These are phyloP conservation scores for Python bivittatus DNA, from an alignment of 2,113 vertebrate genomes.

Conservation along the genomic window DNA sequence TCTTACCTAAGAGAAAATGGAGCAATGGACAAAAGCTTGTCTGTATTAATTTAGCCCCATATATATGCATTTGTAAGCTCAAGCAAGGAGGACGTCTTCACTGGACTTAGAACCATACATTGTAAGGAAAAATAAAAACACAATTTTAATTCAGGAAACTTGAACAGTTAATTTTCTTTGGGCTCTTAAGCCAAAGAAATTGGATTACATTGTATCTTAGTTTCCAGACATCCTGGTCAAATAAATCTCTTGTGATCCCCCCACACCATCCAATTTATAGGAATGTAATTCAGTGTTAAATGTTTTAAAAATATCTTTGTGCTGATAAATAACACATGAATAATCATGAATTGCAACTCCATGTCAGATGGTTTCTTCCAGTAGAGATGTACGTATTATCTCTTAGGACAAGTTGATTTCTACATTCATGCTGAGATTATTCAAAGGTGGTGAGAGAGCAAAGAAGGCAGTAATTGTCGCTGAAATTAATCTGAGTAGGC, in stretches of 20 bases:
- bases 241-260: neutral
- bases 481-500: neutral
- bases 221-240: conserved; percentile 27
- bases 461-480: neutral
- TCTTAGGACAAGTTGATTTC: conserved; percentile 7
- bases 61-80: neutral
- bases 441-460: neutral
- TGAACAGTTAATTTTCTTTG: neutral
- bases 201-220: conserved; percentile 45
- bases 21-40: fast-evolving
- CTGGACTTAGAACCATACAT: conserved; percentile 47
- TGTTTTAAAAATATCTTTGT: neutral
- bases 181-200: conserved; percentile 17
- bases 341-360: neutral
- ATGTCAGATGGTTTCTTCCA: conserved; percentile 18
- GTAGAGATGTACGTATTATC: neutral
- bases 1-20: neutral
- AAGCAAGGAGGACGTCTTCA: conserved; percentile 50
- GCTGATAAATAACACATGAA: neutral
- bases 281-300: neutral
- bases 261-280: neutral
- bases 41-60: neutral
- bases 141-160: conserved; percentile 22
- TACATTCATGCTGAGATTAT: neutral
- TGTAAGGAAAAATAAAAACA: conserved; percentile 34